Base-by-base conservation (phyloP, 1,140 invertebrate species). In the Plectrocnemia conspersa region DNA sequence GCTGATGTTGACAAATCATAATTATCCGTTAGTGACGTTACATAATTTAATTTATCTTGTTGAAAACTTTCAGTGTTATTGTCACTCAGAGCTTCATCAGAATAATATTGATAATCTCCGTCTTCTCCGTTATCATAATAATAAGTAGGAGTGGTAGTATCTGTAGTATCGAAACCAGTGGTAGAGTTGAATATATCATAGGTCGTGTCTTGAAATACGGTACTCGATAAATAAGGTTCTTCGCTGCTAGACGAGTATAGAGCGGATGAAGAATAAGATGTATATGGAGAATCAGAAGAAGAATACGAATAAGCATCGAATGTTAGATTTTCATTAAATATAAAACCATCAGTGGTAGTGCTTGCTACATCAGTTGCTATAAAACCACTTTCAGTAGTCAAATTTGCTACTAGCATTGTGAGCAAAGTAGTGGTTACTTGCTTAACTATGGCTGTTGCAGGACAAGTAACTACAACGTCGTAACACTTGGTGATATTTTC, bases 401-500 rank as follows among this genome's bases (percentile, higher is more conserved):
- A 19, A 33, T 54, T 59, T 5, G 52, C 57, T 10, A 59, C 24
- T 3, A 54, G 41, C 6, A 59, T 59, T 13, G 57, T 54, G 46
- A 59, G 44, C 10, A 59, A 29, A 25, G 57, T 54, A 5, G 46
- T 41, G 3, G 57, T 59, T 19, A 59, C 45, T 24, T 59, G 54
- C 50, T 54, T 58, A n/a, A 44, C 16, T 11, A 38, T 33, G 9
- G 5, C 29, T 24, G 49, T 41, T 15, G 29, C 48, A 6, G 54
- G 10, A 48, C 58, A 56, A 13, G 16, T 15, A 9, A 54, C 35
- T 33, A 35, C 25, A 5, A 53, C 42, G 9, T 52, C 42, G 16
- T 13, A 48, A 40, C 54, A 57, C n/a, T 46, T 11, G 7, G 54
- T 57, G 16, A 48, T n/a, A 46, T 38, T 49, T 22, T 56, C 52